Conservation (phyloP, 2,888 invertebrate species). For the Lithophane leautieri region DNA sequence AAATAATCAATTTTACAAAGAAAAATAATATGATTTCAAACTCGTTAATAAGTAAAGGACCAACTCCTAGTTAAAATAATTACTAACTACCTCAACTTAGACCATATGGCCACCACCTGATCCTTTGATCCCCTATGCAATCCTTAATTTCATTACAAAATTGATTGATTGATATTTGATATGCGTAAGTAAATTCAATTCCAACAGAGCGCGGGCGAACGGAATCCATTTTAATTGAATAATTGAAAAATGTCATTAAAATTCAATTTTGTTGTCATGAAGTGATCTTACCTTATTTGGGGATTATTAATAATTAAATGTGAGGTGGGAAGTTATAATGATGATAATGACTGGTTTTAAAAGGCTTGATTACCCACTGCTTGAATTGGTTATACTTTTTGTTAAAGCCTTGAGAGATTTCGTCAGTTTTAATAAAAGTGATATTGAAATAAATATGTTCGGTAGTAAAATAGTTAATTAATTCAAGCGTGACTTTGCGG, state of each 20-base stretch:
- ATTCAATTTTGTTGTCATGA: conserved; percentile 62
- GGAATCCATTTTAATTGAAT: conserved; percentile 59
- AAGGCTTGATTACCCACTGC: neutral
- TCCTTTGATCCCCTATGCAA: conserved; percentile 1
- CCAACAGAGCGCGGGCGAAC: conserved; percentile 31
- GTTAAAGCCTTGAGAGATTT: neutral
- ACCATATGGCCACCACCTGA: conserved; percentile 46
- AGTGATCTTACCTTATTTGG: conserved; percentile 41
- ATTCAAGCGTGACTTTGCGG: too few relatives aligned
- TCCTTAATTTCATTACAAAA: conserved; percentile 32
- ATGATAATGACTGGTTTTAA: conserved; percentile 9
- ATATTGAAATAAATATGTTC: neutral
- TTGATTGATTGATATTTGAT: conserved; percentile 58
- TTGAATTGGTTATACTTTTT: neutral
- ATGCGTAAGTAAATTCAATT: conserved; percentile 49
- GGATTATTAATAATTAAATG: conserved; percentile 33
- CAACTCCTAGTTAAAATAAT: neutral
- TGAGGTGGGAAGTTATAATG: conserved; percentile 9
- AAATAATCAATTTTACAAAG: too few relatives aligned
- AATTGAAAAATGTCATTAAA: conserved; percentile 66
- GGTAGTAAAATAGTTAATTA: too few relatives aligned
- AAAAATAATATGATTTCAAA: too few relatives aligned
- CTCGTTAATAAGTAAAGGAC: neutral
- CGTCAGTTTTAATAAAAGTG: neutral
- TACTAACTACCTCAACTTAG: neutral